Conservation (phyloP, 2,888 invertebrate genomes). For the Trichogramma dendrolimi region DNA sequence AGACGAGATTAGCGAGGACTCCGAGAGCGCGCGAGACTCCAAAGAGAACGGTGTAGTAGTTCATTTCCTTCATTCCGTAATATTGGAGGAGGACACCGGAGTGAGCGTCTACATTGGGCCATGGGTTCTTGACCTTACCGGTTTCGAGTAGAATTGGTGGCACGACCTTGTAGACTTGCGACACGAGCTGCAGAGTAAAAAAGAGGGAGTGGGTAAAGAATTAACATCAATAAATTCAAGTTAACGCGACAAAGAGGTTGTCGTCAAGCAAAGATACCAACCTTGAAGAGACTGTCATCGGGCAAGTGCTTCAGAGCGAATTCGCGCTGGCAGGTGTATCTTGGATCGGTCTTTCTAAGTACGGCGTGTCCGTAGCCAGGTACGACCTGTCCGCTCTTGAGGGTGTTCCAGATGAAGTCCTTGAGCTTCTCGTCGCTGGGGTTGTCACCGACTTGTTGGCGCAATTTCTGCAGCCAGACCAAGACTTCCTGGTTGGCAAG, state of each 20-base stretch:
- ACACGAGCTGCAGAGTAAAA: conserved; percentile 63
- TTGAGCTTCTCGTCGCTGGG: conserved; percentile 87
- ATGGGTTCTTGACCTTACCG: conserved; percentile 96
- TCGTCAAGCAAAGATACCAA: conserved; percentile 35
- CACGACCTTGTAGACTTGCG: conserved; percentile 86
- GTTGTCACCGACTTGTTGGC: conserved; percentile 77
- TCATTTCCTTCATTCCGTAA: conserved; percentile 84
- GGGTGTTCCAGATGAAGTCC: conserved; percentile 96
- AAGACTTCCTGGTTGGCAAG: conserved; percentile 91
- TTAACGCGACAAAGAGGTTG: background rate
- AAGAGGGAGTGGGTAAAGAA: background rate
- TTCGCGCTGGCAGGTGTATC: conserved; percentile 88
- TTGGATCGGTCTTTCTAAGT: conserved; percentile 88
- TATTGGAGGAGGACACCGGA: conserved; percentile 74
- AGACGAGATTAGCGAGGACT: conserved; percentile 72
- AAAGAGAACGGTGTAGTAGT: conserved; percentile 85
- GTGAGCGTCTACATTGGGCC: conserved; percentile 98
- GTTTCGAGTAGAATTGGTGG: conserved; percentile 87
- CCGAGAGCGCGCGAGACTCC: conserved; percentile 84
- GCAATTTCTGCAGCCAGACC: conserved; percentile 88
- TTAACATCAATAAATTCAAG: background rate
- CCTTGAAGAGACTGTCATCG: conserved; percentile 84
- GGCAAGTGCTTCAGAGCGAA: conserved; percentile 92
- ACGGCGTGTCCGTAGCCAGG: conserved; percentile 97
- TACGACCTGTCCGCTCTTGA: conserved; percentile 93